These are phyloP conservation scores for Rugalucina vietnamica DNA, from an alignment of 2,888 invertebrate genomes.

Conservation along the genomic window DNA sequence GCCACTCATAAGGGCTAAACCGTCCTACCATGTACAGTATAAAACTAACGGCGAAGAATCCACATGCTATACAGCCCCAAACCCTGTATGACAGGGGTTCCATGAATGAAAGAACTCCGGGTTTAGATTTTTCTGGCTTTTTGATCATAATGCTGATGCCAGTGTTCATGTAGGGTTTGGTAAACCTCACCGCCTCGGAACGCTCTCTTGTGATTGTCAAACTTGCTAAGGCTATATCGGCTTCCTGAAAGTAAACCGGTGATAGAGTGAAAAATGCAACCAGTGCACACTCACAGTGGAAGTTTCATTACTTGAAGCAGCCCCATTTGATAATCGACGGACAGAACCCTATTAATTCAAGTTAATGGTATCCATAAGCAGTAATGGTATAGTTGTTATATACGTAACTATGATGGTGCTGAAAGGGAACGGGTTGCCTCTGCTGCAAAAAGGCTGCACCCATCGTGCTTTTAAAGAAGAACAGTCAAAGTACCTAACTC, in stretches of 20 bases:
- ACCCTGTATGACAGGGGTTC: slow-evolving; percentile 98
- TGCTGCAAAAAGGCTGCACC: too few relatives aligned
- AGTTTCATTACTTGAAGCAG: too few relatives aligned
- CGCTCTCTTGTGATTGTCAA: slow-evolving; percentile 97
- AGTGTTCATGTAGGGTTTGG: slow-evolving; percentile 98
- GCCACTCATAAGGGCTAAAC: slow-evolving; percentile 99
- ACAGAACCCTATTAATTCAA: too few relatives aligned
- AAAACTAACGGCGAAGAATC: slow-evolving; percentile 98
- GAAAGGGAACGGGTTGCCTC: too few relatives aligned
- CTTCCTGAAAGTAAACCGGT: slow-evolving; percentile 87
- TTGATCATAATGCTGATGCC: slow-evolving; percentile 98
- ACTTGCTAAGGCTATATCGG: slow-evolving; percentile 97
- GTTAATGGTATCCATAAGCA: too few relatives aligned
- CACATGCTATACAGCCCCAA: slow-evolving; percentile 94
- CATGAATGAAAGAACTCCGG: slow-evolving; percentile 98
- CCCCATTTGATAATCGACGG: too few relatives aligned
- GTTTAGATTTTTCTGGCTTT: slow-evolving; percentile 95
- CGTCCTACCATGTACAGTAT: slow-evolving; percentile 98
- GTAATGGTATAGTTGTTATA: too few relatives aligned
- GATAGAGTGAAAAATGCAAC: too few relatives aligned
- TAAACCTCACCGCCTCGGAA: slow-evolving; percentile 97
- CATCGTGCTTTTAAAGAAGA: too few relatives aligned
- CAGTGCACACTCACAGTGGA: too few relatives aligned
- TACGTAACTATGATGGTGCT: too few relatives aligned
- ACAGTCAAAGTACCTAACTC: too few relatives aligned